Percentiles rank a stretch among this genome's conserved stretches.
phyloP scores from a whole-genome alignment of 2,888 invertebrate genomes.

The Zaprionus obscuricornis region DNA sequence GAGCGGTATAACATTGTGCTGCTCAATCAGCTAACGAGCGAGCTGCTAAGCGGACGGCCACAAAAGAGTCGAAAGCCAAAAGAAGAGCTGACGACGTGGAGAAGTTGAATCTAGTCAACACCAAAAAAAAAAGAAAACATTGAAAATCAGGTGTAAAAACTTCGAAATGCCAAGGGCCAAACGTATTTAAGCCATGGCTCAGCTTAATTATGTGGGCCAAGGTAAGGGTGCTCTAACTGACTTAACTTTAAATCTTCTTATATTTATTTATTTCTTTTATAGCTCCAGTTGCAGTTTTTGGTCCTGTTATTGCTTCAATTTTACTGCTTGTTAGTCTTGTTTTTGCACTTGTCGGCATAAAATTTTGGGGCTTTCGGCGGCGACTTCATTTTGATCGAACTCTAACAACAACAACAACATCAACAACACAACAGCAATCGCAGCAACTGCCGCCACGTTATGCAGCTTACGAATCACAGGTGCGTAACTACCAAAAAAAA shows the following conservation, averaged over 20 bases:
- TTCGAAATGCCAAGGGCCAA: slow-evolving; percentile 55
- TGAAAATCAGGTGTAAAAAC: slow-evolving; percentile 42
- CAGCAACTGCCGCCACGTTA: slow-evolving; percentile 57
- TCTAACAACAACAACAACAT: slow-evolving; percentile 25
- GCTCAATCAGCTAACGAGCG: slow-evolving; percentile 69
- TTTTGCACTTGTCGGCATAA: slow-evolving; percentile 82
- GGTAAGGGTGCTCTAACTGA: slow-evolving; percentile 41
- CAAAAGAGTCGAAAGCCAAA: slow-evolving; percentile 21
- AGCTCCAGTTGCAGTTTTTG: slow-evolving; percentile 43
- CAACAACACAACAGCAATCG: slow-evolving; percentile 16
- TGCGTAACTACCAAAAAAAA: slow-evolving; percentile 33
- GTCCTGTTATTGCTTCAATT: slow-evolving; percentile 42
- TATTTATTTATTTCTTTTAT: background rate
- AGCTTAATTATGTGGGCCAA: slow-evolving; percentile 61
- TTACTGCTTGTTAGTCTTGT: slow-evolving; percentile 73
- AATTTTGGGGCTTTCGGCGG: slow-evolving; percentile 84
- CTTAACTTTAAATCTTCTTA: background rate
- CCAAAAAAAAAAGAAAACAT: background rate
- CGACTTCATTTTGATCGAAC: slow-evolving; percentile 76
- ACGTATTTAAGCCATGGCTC: slow-evolving; percentile 60
- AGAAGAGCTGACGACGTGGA: slow-evolving; percentile 60
- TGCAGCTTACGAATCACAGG: slow-evolving; percentile 66
- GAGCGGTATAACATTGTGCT: background rate
- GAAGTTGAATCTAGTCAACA: slow-evolving; percentile 39
- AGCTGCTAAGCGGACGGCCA: slow-evolving; percentile 50